These are phyloP conservation scores for Nasonia vitripennis DNA, from an alignment of 1,140 invertebrate genomes.

Conservation along the genomic window DNA sequence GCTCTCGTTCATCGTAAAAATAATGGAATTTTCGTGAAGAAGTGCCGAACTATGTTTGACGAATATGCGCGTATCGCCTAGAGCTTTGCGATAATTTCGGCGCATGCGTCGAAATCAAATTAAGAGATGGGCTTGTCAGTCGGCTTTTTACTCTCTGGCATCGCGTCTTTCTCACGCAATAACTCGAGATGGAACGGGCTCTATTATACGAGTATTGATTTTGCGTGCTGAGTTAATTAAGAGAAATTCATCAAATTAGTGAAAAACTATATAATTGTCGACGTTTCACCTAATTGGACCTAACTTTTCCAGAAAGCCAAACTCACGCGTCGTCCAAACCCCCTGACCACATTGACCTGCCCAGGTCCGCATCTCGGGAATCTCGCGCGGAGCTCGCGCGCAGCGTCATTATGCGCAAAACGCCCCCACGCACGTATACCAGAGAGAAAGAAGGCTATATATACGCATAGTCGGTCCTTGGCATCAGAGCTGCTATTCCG, in stretches of 20 bases:
- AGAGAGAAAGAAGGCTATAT: not conserved
- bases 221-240: not conserved
- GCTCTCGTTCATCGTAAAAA: not conserved
- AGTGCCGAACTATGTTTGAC: too few relatives aligned
- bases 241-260: not conserved
- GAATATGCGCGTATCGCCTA: too few relatives aligned
- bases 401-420: too few relatives aligned
- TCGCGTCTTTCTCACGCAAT: not conserved
- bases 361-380: not conserved
- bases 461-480: not conserved
- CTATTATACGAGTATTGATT: not conserved
- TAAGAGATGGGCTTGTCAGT: slow-evolving; percentile 3
- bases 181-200: not conserved
- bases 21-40: too few relatives aligned
- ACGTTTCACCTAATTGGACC: too few relatives aligned
- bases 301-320: too few relatives aligned
- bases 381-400: not conserved
- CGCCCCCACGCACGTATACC: too few relatives aligned
- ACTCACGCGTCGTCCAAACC: too few relatives aligned
- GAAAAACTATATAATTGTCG: not conserved
- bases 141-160: too few relatives aligned
- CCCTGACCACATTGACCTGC: not conserved
- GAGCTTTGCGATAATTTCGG: too few relatives aligned
- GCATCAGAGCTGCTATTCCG: not conserved
- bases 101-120: not conserved